Evolutionary conservation across 92 coral and sea anemone genomes (phyloP).

Genomic region (Anthopleura xanthogrammica): DNA sequence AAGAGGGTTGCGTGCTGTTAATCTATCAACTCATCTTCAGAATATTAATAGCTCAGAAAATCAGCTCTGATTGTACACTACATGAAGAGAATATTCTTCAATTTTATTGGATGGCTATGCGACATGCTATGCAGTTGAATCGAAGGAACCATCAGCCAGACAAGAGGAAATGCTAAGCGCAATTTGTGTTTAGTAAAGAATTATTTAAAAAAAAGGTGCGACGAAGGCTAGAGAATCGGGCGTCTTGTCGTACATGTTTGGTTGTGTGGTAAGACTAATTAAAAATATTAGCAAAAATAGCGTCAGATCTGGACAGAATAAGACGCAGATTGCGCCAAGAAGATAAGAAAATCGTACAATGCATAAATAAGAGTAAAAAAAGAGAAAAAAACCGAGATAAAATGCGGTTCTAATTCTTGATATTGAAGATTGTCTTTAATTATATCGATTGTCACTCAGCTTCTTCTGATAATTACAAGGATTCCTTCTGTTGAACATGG

Average conservation of each 20-base stretch:
- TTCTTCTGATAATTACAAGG: background rate
- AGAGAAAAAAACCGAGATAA: background rate
- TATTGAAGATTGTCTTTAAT: background rate
- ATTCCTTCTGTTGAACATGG: background rate
- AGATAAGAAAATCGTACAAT: constrained; percentile 1
- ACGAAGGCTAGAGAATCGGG: background rate
- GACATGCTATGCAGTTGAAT: background rate
- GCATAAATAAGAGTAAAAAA: background rate
- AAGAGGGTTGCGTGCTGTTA: background rate
- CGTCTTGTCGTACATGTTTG: background rate
- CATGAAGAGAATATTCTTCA: background rate
- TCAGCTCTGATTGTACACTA: background rate
- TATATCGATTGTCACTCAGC: background rate
- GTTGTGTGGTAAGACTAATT: background rate
- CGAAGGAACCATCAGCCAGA: background rate
- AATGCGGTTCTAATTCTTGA: background rate
- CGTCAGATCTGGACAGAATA: background rate
- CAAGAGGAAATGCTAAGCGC: background rate
- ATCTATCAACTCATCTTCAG: background rate
- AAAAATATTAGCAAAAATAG: background rate
- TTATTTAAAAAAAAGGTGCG: background rate
- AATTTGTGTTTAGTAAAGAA: background rate
- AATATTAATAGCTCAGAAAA: background rate
- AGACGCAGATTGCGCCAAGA: background rate
- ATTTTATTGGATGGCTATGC: background rate